phyloP scores from a whole-genome alignment of 2,113 vertebrate species.

The Catharus fuscescens region DNA sequence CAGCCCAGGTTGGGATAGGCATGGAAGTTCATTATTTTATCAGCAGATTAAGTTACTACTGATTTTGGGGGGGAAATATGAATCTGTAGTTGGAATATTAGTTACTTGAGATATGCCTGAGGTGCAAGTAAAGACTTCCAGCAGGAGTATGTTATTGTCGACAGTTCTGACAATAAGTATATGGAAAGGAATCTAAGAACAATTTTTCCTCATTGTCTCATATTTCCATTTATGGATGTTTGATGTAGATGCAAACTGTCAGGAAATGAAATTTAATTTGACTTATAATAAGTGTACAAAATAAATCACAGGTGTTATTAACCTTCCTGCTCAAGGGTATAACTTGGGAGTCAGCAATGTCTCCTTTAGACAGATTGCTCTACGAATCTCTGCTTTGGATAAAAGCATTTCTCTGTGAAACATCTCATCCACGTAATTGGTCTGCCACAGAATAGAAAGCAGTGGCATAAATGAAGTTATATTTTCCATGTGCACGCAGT shows the following conservation, averaged over 20 bases:
- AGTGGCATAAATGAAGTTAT: not conserved
- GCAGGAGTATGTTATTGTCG: not conserved
- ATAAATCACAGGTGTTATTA: not conserved
- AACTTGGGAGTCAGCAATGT: not conserved
- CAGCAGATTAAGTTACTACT: not conserved
- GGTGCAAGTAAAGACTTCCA: not conserved
- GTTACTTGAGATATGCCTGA: not conserved
- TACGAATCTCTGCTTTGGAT: not conserved
- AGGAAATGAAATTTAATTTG: not conserved
- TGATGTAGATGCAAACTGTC: not conserved
- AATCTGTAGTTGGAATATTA: not conserved
- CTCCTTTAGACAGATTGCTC: not conserved
- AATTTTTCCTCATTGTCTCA: not conserved
- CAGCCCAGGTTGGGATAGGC: not conserved
- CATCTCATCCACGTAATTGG: not conserved
- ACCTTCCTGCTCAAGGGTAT: not conserved
- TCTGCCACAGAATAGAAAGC: not conserved
- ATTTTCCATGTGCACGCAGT: not conserved
- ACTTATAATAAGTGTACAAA: not conserved
- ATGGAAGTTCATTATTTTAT: not conserved
- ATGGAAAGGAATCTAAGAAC: not conserved
- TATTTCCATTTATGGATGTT: not conserved
- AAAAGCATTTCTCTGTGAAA: not conserved
- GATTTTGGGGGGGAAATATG: fast-evolving
- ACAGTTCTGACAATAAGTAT: not conserved